A percentile compares a stretch with the other conserved stretches of the same genome.
Conservation (phyloP, 2,888 invertebrate genomes). For the Argyresthia goedartella region DNA sequence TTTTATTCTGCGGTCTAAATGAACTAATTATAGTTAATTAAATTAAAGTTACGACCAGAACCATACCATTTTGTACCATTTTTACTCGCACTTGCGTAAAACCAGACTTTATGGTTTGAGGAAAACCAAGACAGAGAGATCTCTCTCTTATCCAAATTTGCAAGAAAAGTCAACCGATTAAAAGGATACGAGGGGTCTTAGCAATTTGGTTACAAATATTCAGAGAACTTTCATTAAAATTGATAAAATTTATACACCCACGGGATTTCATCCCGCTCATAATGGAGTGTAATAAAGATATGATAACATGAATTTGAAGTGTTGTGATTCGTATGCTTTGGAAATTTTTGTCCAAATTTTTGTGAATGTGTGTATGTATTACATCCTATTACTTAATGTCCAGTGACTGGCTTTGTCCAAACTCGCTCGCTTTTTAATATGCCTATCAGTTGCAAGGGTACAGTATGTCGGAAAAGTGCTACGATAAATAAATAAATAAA, state of each 20-base stretch:
- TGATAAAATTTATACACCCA: constrained; percentile 1
- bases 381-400: no score
- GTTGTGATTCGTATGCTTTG: no score
- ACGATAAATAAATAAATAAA: no score
- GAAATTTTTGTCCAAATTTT: no score
- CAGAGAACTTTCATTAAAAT: constrained; percentile 1
- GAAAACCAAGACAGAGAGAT: not conserved
- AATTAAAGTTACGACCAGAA: constrained; percentile 5
- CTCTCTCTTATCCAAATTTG: no score
- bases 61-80: not conserved
- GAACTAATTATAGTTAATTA: constrained; percentile 1
- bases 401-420: no score
- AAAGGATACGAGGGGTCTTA: not conserved
- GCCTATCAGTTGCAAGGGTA: no score
- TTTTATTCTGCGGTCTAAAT: not conserved
- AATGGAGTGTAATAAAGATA: constrained; percentile 2
- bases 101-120: constrained; percentile 1
- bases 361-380: no score
- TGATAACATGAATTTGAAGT: not conserved
- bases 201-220: not conserved
- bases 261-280: constrained; percentile 2
- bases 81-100: not conserved
- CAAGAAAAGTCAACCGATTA: no score
- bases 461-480: no score
- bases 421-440: no score